Conservation (phyloP, 2,797 vertebrate species). For the Silurus aristotelis region DNA sequence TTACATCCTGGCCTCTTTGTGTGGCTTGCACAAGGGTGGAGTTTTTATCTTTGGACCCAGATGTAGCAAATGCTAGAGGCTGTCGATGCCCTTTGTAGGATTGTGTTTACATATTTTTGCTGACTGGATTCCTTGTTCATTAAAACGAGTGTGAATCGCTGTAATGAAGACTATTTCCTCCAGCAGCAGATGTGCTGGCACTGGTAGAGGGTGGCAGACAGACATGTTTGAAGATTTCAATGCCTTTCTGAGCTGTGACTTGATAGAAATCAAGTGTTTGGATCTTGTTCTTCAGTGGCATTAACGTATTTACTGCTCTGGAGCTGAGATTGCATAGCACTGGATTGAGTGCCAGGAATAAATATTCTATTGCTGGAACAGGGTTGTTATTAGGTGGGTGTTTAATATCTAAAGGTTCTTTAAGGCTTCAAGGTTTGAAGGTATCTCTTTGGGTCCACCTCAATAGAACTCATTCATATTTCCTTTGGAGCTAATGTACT, state of each 20-base stretch:
- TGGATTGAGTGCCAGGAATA: not conserved
- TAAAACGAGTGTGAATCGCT: conserved; percentile 2
- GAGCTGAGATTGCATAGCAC: not conserved
- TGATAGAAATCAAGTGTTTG: not conserved
- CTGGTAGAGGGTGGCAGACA: not conserved
- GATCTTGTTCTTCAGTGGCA: not conserved
- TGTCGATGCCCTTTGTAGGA: conserved; percentile 5
- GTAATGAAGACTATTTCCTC: not conserved
- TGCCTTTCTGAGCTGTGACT: not conserved
- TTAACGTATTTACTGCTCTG: not conserved
- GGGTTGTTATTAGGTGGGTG: not conserved
- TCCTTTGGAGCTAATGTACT: not conserved
- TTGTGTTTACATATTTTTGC: conserved; percentile 4
- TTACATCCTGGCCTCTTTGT: not conserved
- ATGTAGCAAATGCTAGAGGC: not conserved
- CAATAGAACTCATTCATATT: not conserved
- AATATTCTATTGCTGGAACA: not conserved
- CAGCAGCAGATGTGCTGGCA: not conserved
- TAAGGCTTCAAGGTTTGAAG: not conserved
- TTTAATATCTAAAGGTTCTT: not conserved
- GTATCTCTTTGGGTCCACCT: not conserved
- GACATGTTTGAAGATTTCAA: conserved; percentile 3
- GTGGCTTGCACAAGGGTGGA: not conserved
- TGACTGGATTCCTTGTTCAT: not conserved
- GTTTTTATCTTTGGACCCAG: not conserved